Evolutionary conservation across 2,888 invertebrate genomes (phyloP).

Genomic region (Megamerina dolium): DNA sequence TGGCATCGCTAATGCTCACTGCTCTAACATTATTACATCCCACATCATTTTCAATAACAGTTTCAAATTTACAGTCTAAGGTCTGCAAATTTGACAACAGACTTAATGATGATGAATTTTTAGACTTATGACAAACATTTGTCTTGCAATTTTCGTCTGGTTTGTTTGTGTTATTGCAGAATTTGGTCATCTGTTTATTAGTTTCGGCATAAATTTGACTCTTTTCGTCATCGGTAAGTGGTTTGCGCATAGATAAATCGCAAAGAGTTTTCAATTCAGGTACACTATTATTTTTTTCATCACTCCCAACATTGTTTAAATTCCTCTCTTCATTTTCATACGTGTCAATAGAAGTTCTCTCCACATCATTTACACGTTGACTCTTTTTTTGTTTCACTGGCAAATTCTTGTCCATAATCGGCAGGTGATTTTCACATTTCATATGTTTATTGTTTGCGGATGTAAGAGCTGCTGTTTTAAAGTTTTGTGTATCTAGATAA

Average conservation of each 20-base stretch:
- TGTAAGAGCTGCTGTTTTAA: conserved; percentile 50
- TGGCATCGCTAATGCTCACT: conserved; percentile 44
- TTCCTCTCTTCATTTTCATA: background rate
- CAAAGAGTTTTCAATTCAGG: conserved; percentile 45
- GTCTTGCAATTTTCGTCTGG: conserved; percentile 12
- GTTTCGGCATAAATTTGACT: conserved; percentile 46
- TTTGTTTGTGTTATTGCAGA: conserved; percentile 12
- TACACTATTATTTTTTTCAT: conserved; percentile 28
- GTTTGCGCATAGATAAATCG: conserved; percentile 47
- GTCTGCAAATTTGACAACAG: conserved; percentile 19
- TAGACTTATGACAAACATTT: conserved; percentile 5
- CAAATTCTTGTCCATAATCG: background rate
- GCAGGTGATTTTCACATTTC: background rate
- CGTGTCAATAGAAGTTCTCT: background rate
- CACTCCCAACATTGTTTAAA: background rate
- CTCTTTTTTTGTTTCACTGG: conserved; percentile 15
- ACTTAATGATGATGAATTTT: conserved; percentile 18
- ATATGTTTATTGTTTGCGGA: conserved; percentile 26
- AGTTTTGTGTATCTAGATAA: conserved; percentile 70
- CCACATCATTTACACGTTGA: conserved; percentile 4
- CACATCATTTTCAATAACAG: conserved; percentile 3
- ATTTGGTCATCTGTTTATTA: conserved; percentile 33
- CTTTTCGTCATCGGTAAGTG: conserved; percentile 49
- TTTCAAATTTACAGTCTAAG: no score
- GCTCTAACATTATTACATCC: background rate